A percentile compares a stretch with the other conserved stretches of the same genome.
Conservation (phyloP, 1,140 invertebrate genomes). For the Dendroctonus ponderosae region DNA sequence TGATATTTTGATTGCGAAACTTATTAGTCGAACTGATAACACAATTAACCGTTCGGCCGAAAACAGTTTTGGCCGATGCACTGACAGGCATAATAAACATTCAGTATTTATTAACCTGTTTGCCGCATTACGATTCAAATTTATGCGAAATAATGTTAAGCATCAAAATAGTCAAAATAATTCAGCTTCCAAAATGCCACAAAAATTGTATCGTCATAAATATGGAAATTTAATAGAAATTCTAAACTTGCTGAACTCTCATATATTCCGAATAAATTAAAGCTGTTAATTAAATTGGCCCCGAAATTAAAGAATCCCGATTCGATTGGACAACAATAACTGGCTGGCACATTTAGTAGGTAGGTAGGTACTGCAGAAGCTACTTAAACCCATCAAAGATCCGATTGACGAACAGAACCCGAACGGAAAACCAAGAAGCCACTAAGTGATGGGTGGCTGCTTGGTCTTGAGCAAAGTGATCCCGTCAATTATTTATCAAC, state of each 20-base stretch:
- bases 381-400: slow-evolving; percentile 11
- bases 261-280: background rate
- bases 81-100: no score
- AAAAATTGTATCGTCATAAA: slow-evolving; percentile 30
- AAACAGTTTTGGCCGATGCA: no score
- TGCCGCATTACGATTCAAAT: slow-evolving; percentile 19
- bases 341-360: no score
- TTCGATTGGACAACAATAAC: background rate
- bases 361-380: no score
- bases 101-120: no score
- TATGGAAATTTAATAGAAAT: slow-evolving; percentile 33
- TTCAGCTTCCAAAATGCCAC: slow-evolving; percentile 28
- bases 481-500: slow-evolving; percentile 32
- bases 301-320: no score
- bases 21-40: background rate
- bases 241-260: slow-evolving; percentile 26
- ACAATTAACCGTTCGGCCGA: background rate
- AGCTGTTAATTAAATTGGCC: no score
- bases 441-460: slow-evolving; percentile 34
- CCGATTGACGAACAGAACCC: slow-evolving; percentile 24
- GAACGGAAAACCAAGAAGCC: slow-evolving; percentile 32
- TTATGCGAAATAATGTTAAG: slow-evolving; percentile 32
- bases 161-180: slow-evolving; percentile 30
- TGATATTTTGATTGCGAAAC: no score
- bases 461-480: slow-evolving; percentile 24